Conservation (phyloP, 2,797 vertebrate genomes). For the Yasuhikotakia modesta region DNA sequence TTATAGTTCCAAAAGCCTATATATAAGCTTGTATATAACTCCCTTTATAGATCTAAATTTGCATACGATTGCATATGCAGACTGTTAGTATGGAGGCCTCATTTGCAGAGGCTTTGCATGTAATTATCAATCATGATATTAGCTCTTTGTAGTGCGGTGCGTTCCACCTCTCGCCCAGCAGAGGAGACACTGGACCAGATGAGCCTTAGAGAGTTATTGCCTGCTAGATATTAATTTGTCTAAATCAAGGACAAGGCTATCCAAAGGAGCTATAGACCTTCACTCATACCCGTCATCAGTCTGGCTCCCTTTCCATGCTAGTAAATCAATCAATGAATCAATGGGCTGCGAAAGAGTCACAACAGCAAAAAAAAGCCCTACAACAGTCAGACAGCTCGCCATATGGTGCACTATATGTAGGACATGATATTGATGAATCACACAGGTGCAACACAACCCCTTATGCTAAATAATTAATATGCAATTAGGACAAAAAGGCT, state of each 20-base stretch:
- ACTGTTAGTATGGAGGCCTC: conserved; percentile 18
- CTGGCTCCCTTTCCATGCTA: conserved; percentile 37
- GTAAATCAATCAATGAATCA: conserved; percentile 58
- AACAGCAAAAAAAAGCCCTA: conserved; percentile 24
- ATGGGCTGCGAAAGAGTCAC: conserved; percentile 46
- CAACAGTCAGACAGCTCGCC: conserved; percentile 39
- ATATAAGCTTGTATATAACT: neutral
- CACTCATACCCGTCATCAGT: conserved; percentile 53
- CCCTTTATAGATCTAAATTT: neutral
- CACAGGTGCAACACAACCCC: conserved; percentile 2
- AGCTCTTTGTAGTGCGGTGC: conserved; percentile 21
- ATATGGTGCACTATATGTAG: conserved; percentile 30
- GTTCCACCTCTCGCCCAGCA: conserved; percentile 47
- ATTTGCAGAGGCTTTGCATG: conserved; percentile 22
- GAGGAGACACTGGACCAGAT: conserved; percentile 49
- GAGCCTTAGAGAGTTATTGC: conserved; percentile 55
- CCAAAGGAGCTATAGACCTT: conserved; percentile 55
- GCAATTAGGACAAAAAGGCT: neutral
- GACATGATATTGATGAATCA: conserved; percentile 36
- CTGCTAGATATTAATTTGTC: conserved; percentile 62
- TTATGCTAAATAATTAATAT: neutral
- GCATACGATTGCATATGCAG: neutral
- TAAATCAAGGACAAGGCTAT: conserved; percentile 65
- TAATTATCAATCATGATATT: conserved; percentile 52
- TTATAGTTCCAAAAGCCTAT: neutral